Evolutionary conservation across 1,140 invertebrate genomes (phyloP).

Genomic region (Pseudomyrmex flavicornis): DNA sequence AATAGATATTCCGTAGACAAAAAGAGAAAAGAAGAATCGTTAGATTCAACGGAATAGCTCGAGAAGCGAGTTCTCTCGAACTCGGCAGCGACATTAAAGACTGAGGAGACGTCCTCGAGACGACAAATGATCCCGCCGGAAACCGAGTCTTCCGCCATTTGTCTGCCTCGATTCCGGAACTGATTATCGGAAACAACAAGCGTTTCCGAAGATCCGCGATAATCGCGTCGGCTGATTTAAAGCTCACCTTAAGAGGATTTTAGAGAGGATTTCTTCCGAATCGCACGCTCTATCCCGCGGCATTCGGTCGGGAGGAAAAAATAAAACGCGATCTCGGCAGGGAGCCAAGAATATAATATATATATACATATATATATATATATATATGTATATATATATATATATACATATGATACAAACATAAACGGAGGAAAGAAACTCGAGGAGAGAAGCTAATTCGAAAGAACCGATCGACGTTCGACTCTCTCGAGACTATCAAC

Average conservation of each 20-base stretch:
- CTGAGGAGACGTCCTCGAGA: neutral
- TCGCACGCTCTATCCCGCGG: neutral
- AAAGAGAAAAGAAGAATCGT: slow-evolving; percentile 16
- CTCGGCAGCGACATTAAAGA: neutral
- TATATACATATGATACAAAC: neutral
- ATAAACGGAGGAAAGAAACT: neutral
- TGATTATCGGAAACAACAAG: slow-evolving; percentile 20
- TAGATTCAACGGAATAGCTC: neutral
- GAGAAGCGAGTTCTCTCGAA: neutral
- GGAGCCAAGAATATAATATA: neutral
- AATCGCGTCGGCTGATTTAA: slow-evolving; percentile 24
- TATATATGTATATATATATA: slow-evolving; percentile 5
- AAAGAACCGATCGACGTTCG: neutral
- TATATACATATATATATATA: neutral
- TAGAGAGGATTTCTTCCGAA: neutral
- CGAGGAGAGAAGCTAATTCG: neutral
- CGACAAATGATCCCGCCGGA: slow-evolving; percentile 11
- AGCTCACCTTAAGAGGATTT: neutral
- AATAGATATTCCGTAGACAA: neutral
- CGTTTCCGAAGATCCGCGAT: slow-evolving; percentile 2
- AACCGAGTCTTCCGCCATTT: neutral
- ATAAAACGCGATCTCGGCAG: neutral
- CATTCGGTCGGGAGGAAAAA: neutral
- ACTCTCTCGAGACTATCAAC: slow-evolving; percentile 10
- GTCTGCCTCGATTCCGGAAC: neutral